Percentiles rank a stretch among this genome's conserved stretches.
Conservation (phyloP, 2,113 vertebrate genomes). For the Aix galericulata region DNA sequence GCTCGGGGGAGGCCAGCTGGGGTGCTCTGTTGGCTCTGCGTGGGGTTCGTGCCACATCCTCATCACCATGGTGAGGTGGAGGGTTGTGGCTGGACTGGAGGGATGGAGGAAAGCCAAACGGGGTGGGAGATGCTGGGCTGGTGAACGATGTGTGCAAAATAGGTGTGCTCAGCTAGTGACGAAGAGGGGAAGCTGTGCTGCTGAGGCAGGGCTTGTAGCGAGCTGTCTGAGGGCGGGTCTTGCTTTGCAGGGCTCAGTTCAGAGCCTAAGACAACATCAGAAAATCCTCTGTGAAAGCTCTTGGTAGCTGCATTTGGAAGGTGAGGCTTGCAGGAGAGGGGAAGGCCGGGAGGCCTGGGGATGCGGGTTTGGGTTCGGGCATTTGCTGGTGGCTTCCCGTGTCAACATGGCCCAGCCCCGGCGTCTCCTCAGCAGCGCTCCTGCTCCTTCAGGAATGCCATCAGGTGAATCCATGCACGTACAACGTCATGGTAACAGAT, state of each 20-base stretch:
- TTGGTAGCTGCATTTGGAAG: not conserved
- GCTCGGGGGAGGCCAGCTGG: accelerated
- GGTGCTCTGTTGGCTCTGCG: accelerated
- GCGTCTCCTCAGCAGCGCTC: accelerated
- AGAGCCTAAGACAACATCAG: not conserved
- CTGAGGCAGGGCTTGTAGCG: not conserved
- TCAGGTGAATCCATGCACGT: not conserved
- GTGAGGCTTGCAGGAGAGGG: not conserved
- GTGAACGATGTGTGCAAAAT: not conserved
- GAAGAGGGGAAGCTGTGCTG: not conserved
- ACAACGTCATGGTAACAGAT: accelerated
- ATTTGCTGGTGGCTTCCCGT: not conserved
- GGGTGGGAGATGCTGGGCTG: not conserved
- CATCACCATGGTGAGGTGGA: not conserved
- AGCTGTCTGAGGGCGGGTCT: accelerated
- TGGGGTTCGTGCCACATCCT: accelerated
- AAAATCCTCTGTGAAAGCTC: not conserved
- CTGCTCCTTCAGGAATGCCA: not conserved
- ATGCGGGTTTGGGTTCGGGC: not conserved
- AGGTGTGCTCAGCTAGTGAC: not conserved
- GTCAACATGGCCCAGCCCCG: accelerated
- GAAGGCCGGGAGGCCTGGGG: not conserved
- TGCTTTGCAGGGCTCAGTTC: not conserved
- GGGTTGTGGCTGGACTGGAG: not conserved
- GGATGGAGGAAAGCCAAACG: not conserved